These are phyloP conservation scores for Erpobdella octoculata DNA, from an alignment of 2,888 invertebrate genomes.

Conservation along the genomic window DNA sequence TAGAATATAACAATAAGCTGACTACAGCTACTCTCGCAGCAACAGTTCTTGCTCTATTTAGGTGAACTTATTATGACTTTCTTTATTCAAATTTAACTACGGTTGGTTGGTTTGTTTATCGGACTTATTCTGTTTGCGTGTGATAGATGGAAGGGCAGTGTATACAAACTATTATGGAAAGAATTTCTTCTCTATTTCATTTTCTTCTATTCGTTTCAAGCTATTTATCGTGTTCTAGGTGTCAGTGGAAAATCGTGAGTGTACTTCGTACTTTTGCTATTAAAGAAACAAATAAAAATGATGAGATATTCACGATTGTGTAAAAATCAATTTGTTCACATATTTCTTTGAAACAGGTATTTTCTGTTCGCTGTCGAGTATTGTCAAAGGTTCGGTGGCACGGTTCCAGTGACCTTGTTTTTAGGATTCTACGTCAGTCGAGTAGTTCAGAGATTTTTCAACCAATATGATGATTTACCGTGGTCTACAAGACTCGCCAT, in stretches of 20 bases:
- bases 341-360: conserved; percentile 41
- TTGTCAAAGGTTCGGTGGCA: conserved; percentile 74
- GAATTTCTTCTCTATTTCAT: conserved; percentile 72
- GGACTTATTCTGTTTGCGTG: neutral
- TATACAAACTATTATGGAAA: conserved; percentile 86
- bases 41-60: neutral
- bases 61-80: neutral
- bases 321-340: no score
- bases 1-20: conserved; percentile 9
- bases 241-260: conserved; percentile 64
- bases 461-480: conserved; percentile 63
- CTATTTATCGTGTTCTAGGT: conserved; percentile 68
- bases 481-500: conserved; percentile 64
- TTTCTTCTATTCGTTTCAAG: conserved; percentile 70
- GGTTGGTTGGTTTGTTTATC: no score
- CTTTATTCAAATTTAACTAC: no score
- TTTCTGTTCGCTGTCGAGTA: conserved; percentile 76
- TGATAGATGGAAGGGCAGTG: conserved; percentile 80
- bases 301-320: no score
- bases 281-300: no score
- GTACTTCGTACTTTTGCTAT: conserved; percentile 17
- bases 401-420: conserved; percentile 84
- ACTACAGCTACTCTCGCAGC: neutral
- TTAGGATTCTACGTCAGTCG: conserved; percentile 82
- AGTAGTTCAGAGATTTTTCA: conserved; percentile 91